phyloP scores from a whole-genome alignment of 2,113 vertebrate genomes.

The Pygoscelis antarcticus region DNA sequence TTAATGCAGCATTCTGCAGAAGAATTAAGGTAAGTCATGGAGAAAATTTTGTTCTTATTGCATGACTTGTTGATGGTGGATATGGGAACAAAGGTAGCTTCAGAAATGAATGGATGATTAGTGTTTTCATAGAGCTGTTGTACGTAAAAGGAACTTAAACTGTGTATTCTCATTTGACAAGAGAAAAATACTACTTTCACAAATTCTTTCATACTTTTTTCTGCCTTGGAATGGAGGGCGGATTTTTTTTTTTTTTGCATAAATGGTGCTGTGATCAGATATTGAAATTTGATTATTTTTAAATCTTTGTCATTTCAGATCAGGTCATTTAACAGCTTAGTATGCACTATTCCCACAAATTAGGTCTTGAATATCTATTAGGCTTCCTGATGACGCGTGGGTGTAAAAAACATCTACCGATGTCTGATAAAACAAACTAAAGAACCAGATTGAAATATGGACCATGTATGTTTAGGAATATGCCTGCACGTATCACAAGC shows the following conservation, averaged over 20 bases:
- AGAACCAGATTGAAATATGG: background rate
- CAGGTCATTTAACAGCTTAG: background rate
- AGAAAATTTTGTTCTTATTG: slow-evolving; percentile 41
- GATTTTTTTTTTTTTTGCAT: background rate
- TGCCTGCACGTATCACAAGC: background rate
- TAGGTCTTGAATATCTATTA: background rate
- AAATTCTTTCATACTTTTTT: background rate
- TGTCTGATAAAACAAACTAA: background rate
- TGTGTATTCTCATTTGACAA: background rate
- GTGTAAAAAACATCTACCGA: background rate
- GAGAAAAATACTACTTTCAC: background rate
- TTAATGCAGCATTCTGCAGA: slow-evolving; percentile 60
- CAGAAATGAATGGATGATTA: background rate
- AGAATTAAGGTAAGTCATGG: slow-evolving; percentile 44
- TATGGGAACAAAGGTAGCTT: background rate
- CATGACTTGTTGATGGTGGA: slow-evolving; percentile 18
- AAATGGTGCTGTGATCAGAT: background rate
- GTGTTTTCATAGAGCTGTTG: slow-evolving; percentile 22
- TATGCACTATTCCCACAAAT: background rate
- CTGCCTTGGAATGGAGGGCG: background rate
- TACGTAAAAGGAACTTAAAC: background rate
- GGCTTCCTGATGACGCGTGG: background rate
- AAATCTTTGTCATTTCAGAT: background rate
- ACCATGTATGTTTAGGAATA: accelerated
- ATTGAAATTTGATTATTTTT: background rate